Evolutionary conservation across 2,888 invertebrate species (phyloP).

Genomic region (Caenorhabditis sinica): DNA sequence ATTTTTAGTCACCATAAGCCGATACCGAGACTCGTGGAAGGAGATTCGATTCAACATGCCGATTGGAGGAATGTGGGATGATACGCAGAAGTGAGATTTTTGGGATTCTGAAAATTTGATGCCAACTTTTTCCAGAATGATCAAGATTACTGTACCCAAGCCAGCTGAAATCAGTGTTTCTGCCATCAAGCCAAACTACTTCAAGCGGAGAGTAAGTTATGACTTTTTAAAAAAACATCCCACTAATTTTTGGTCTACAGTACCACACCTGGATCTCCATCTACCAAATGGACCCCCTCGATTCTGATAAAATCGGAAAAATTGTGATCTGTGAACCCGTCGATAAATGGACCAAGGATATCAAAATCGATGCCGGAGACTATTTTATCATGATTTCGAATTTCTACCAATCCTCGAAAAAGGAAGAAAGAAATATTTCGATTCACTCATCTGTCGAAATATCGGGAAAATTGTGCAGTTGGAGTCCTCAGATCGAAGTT

Average conservation of each 20-base stretch:
- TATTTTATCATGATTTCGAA: neutral
- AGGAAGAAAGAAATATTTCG: neutral
- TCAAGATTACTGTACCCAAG: neutral
- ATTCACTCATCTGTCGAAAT: neutral
- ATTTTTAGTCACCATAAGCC: neutral
- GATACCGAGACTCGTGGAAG: neutral
- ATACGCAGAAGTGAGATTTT: neutral
- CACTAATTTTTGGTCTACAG: neutral
- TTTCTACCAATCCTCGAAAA: neutral
- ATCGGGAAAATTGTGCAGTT: neutral
- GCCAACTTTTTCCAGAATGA: neutral
- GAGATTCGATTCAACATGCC: conserved; percentile 1
- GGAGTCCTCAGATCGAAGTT: neutral
- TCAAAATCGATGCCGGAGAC: neutral
- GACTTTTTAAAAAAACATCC: neutral
- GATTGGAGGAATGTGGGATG: conserved; percentile 1
- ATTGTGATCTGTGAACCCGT: neutral
- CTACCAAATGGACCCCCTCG: neutral
- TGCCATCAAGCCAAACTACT: neutral
- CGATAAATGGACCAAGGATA: neutral
- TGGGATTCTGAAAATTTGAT: neutral
- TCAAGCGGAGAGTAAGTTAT: neutral
- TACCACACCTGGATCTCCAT: conserved; percentile 7
- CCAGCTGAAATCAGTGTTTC: neutral
- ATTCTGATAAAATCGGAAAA: neutral